A percentile compares a stretch with the other conserved stretches of the same genome.
These are phyloP conservation scores for Gallinago solitaria DNA, from an alignment of 2,797 vertebrate genomes.

Conservation along the genomic window DNA sequence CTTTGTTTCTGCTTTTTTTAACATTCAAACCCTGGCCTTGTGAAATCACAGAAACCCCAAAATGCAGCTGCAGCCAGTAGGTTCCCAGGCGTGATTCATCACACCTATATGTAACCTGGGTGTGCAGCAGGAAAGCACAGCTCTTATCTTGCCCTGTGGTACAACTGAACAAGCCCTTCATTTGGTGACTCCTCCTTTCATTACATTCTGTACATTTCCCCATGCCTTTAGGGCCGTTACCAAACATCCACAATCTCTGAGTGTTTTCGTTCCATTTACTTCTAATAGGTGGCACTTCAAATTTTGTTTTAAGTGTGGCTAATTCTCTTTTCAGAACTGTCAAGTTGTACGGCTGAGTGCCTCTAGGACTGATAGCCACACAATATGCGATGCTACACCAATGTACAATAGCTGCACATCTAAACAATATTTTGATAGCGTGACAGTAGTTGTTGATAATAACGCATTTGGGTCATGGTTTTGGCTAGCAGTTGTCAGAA, in stretches of 20 bases:
- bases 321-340: neutral
- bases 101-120: neutral
- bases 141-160: neutral
- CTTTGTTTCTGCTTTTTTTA: neutral
- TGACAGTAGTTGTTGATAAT: neutral
- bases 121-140: neutral
- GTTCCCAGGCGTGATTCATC: neutral
- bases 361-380: neutral
- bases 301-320: neutral
- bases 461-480: neutral
- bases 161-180: neutral
- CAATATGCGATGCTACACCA: neutral
- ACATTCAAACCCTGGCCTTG: neutral
- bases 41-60: neutral
- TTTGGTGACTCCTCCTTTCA: neutral
- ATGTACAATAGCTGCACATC: neutral
- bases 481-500: neutral
- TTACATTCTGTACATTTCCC: accelerated
- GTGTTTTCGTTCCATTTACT: neutral
- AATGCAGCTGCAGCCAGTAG: neutral
- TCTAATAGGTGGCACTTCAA: neutral
- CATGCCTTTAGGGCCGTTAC: neutral
- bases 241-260: neutral
- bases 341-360: neutral
- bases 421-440: neutral